A percentile compares a stretch with the other conserved stretches of the same genome.
These are phyloP conservation scores for Drosophila lutescens DNA, from an alignment of 2,888 invertebrate genomes.

Conservation along the genomic window DNA sequence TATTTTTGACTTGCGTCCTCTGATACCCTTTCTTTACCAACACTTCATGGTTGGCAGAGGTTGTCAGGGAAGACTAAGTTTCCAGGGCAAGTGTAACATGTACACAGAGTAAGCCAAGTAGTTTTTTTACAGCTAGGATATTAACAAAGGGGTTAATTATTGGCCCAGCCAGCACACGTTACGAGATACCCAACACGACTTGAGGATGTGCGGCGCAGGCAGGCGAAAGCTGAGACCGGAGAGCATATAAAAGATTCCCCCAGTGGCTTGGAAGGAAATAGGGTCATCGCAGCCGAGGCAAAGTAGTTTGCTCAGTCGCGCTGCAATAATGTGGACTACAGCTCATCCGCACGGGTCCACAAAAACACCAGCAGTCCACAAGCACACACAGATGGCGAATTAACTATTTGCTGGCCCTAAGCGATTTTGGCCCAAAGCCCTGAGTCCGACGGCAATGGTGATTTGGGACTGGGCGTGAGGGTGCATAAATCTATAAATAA, in stretches of 20 bases:
- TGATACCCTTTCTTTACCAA: no score
- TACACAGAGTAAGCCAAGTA: background rate
- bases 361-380: background rate
- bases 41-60: no score
- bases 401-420: slow-evolving; percentile 64
- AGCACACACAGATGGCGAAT: slow-evolving; percentile 45
- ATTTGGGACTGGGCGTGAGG: slow-evolving; percentile 17
- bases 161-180: slow-evolving; percentile 48
- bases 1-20: no score
- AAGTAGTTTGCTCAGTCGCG: slow-evolving; percentile 60
- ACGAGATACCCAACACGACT: slow-evolving; percentile 22
- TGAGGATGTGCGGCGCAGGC: slow-evolving; percentile 4
- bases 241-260: slow-evolving; percentile 20
- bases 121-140: slow-evolving; percentile 27
- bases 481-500: slow-evolving; percentile 67
- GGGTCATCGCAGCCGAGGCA: slow-evolving; percentile 42
- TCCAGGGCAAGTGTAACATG: slow-evolving; percentile 1
- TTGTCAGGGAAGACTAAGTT: background rate
- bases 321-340: slow-evolving; percentile 58
- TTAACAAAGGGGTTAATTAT: slow-evolving; percentile 73
- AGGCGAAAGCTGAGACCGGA: slow-evolving; percentile 5
- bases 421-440: slow-evolving; percentile 53
- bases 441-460: slow-evolving; percentile 15
- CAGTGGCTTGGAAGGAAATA: slow-evolving; percentile 29
- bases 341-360: slow-evolving; percentile 15